Percentiles rank a stretch among this genome's conserved stretches.
Evolutionary conservation across 2,113 vertebrate genomes (phyloP).

Genomic region (Bubo bubo): DNA sequence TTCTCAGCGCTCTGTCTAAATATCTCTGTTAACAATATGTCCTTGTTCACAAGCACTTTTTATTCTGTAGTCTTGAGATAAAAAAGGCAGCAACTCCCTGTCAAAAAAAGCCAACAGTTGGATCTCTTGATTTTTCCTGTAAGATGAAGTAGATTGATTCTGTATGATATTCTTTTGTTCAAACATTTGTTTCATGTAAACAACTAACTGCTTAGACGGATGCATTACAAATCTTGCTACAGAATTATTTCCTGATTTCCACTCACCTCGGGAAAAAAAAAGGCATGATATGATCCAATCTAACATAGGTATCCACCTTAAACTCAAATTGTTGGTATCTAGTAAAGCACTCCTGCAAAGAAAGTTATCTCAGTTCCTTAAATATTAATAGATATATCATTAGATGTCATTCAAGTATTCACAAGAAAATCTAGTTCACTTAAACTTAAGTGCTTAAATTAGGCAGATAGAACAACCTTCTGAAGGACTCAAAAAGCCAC

Average conservation of each 20-base stretch:
- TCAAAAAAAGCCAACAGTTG: neutral
- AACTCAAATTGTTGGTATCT: neutral
- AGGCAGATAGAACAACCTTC: neutral
- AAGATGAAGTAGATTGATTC: neutral
- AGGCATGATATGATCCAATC: neutral
- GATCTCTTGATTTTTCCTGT: neutral
- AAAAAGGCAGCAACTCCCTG: neutral
- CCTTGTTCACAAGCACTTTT: neutral
- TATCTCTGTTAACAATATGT: slow-evolving; percentile 9
- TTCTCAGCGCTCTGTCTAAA: slow-evolving; percentile 6
- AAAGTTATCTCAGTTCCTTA: neutral
- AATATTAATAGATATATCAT: neutral
- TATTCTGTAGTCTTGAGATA: neutral
- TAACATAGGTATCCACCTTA: neutral
- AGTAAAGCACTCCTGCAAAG: neutral
- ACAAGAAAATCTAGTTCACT: neutral
- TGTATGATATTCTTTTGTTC: neutral
- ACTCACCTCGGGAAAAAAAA: neutral
- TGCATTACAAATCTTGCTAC: neutral
- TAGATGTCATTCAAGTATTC: neutral
- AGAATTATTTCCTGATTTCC: neutral
- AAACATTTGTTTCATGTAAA: neutral
- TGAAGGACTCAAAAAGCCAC: neutral
- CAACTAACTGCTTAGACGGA: neutral
- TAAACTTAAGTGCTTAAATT: neutral